Percentiles rank a stretch among this genome's conserved stretches.
Evolutionary conservation across 2,113 vertebrate species (phyloP).

Genomic region (Columba janthina): DNA sequence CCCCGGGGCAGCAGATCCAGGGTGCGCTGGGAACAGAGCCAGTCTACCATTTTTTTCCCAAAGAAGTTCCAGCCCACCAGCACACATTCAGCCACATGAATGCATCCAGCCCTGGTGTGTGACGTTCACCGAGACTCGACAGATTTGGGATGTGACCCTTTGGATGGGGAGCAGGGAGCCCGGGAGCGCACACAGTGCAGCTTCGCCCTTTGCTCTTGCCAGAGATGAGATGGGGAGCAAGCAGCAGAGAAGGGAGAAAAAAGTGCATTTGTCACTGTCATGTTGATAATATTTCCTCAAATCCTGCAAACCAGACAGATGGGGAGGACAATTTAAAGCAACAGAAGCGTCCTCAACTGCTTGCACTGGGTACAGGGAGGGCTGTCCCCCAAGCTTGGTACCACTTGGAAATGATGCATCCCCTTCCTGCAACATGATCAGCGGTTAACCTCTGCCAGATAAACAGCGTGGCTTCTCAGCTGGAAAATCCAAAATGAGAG

Average conservation of each 20-base stretch:
- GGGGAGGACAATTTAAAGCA: not conserved
- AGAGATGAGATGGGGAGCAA: not conserved
- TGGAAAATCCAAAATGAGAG: not conserved
- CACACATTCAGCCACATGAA: not conserved
- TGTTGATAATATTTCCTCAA: not conserved
- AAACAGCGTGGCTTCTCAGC: not conserved
- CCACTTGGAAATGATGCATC: not conserved
- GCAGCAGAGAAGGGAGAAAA: not conserved
- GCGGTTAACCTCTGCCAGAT: not conserved
- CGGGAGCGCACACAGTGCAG: rapidly evolving
- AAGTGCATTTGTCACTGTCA: not conserved
- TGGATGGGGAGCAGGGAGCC: not conserved
- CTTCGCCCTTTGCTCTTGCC: not conserved
- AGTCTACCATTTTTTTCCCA: not conserved
- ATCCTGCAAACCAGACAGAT: not conserved
- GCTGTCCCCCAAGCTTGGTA: not conserved
- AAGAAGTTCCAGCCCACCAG: not conserved
- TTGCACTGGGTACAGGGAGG: not conserved
- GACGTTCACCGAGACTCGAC: no score
- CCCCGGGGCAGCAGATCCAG: rapidly evolving
- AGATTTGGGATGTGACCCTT: not conserved
- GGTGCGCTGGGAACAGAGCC: not conserved
- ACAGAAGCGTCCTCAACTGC: not conserved
- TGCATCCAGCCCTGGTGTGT: not conserved
- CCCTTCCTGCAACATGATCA: not conserved